phyloP scores from a whole-genome alignment of 2,888 invertebrate genomes.

The Drosophila nigricruria region DNA sequence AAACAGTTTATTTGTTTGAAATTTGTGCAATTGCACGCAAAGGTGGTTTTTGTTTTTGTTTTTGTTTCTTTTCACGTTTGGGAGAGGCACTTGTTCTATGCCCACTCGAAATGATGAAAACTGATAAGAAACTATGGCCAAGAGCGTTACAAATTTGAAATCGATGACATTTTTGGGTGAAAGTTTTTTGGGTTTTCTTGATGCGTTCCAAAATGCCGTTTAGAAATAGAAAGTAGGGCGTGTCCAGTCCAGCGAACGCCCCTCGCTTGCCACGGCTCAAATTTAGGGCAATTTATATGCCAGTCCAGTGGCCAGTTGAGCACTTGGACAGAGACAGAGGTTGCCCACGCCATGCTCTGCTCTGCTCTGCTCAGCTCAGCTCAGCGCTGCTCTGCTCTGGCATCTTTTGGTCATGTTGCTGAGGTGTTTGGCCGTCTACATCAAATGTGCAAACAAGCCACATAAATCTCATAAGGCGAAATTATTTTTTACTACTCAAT shows the following conservation, averaged over 20 bases:
- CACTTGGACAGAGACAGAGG: constrained; percentile 2
- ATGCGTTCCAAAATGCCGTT: constrained; percentile 46
- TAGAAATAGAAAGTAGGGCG: constrained; percentile 79
- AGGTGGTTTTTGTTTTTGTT: constrained; percentile 27
- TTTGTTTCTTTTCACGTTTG: constrained; percentile 35
- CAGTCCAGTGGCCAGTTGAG: constrained; percentile 35
- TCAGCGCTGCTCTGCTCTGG: constrained; percentile 25
- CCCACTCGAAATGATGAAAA: background rate
- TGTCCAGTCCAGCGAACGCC: constrained; percentile 38
- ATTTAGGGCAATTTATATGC: constrained; percentile 63
- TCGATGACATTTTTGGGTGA: constrained; percentile 76
- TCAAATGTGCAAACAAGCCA: constrained; percentile 83
- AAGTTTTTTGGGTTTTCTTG: constrained; percentile 52
- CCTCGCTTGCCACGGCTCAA: constrained; percentile 5
- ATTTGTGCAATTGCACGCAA: constrained; percentile 75
- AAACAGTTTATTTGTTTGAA: constrained; percentile 51
- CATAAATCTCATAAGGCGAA: constrained; percentile 82
- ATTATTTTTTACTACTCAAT: constrained; percentile 83
- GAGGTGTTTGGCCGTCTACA: constrained; percentile 71
- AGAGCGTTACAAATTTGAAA: constrained; percentile 46
- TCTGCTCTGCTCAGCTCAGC: constrained; percentile 10
- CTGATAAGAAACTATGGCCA: constrained; percentile 61
- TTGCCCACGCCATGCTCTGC: constrained; percentile 46
- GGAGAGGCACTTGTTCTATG: constrained; percentile 30
- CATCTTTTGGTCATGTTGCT: constrained; percentile 56